Conservation (phyloP, 2,113 vertebrate species). For the Sarotherodon lohbergeri region DNA sequence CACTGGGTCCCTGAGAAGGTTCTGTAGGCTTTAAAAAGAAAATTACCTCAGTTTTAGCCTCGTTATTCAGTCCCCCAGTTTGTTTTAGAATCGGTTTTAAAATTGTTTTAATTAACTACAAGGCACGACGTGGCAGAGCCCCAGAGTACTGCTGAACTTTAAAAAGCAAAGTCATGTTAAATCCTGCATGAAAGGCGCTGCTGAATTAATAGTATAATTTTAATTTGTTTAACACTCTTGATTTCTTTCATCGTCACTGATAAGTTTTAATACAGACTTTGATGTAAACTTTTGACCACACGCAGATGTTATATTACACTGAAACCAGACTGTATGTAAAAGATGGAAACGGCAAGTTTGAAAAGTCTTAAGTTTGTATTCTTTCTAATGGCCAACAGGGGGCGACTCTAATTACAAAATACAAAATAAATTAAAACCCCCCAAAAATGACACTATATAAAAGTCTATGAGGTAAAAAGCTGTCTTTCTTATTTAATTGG, state of each 20-base stretch:
- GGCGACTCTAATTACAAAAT: neutral
- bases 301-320: neutral
- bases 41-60: neutral
- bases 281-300: neutral
- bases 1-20: neutral
- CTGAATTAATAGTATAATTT: neutral
- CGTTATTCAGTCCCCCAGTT: neutral
- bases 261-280: neutral
- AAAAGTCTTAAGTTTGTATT: neutral
- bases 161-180: neutral
- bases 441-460: neutral
- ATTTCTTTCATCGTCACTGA: neutral
- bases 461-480: neutral
- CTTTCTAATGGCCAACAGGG: neutral
- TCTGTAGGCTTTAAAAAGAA: neutral
- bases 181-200: neutral
- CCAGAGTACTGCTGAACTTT: neutral
- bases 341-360: neutral
- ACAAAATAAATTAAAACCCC: neutral
- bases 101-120: slow-evolving; percentile 1
- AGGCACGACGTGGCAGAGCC: neutral
- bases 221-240: neutral
- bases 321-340: neutral
- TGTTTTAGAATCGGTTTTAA: neutral
- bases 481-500: neutral